Evolutionary conservation across 2,797 vertebrate species (phyloP), one percentile per base, ranked within the genome.

Genomic region (Microchirus variegatus): DNA sequence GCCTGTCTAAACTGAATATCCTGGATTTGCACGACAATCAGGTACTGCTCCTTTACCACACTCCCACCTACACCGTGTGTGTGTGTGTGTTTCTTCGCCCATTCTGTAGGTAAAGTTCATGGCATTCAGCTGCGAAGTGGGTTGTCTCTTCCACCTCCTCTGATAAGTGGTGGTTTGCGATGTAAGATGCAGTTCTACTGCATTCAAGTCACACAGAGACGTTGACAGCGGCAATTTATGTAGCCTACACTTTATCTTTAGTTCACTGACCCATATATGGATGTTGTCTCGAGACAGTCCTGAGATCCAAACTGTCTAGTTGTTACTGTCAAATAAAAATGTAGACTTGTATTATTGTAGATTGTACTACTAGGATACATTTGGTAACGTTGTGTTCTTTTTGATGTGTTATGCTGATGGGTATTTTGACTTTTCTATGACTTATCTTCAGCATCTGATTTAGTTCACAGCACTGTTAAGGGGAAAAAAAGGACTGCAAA

Each of bases 11-110:
- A 75, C 95, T 99, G 19, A 94, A 96, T 76, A 92, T 98, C 51
- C 89, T 99, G 91, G 97, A 99, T 82, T 92, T 99, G 50, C 97
- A 99, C 76, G 94, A 93, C 78, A 99, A 99, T 90, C 94, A 98
- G 97, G 97, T 99, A 93, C 59, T 10, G n/a, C 18, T 53, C 9
- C 15, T 58, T 43, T 47, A 43, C 16, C 35, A 0, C 42, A 18
- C 19, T 53, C 31, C 46, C 19, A 15, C 56, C 14, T 53, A n/a
- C 22, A 66, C 22, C 31, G 2, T 38, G 10, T 10, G 15, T 35
- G 22, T 35, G 22, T 43, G 15, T 49, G 9, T 19, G n/a, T 8
- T 8, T 10, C n/a, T n/a, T n/a, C n/a, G n/a, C n/a, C 4, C 35
- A 12, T 61, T 18, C 16, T 62, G 40, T 57, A 44, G 50, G 26